These are phyloP conservation scores for Sclerurus mexicanus DNA, from an alignment of 2,113 vertebrate genomes.

Conservation along the genomic window DNA sequence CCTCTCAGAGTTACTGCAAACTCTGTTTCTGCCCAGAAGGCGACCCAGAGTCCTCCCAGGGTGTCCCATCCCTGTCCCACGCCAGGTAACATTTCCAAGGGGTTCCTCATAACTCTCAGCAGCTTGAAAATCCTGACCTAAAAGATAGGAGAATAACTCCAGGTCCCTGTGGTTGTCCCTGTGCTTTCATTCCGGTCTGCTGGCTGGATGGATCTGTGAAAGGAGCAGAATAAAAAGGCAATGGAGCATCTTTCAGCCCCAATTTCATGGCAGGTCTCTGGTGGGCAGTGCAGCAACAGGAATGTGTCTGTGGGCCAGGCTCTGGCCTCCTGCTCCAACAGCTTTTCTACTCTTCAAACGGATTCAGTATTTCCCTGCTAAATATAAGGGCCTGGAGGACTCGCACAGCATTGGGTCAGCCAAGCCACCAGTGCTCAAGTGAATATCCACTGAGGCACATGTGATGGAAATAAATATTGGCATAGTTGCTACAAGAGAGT, in stretches of 20 bases:
- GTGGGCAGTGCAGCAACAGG: background rate
- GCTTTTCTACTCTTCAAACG: background rate
- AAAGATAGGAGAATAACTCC: background rate
- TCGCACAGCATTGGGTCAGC: background rate
- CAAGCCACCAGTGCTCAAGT: slow-evolving; percentile 1
- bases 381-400: background rate
- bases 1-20: background rate
- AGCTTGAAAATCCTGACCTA: background rate
- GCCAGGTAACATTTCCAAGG: background rate
- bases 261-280: background rate
- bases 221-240: background rate
- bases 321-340: background rate
- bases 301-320: background rate
- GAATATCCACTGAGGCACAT: background rate
- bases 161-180: background rate
- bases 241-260: background rate
- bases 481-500: background rate
- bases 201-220: background rate
- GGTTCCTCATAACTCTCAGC: background rate
- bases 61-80: background rate
- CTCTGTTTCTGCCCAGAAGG: background rate
- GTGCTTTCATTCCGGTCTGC: background rate
- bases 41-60: background rate
- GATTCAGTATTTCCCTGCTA: background rate
- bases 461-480: background rate